Base-by-base conservation (phyloP, 2,113 vertebrate species). In the Sporophila hypoxantha region DNA sequence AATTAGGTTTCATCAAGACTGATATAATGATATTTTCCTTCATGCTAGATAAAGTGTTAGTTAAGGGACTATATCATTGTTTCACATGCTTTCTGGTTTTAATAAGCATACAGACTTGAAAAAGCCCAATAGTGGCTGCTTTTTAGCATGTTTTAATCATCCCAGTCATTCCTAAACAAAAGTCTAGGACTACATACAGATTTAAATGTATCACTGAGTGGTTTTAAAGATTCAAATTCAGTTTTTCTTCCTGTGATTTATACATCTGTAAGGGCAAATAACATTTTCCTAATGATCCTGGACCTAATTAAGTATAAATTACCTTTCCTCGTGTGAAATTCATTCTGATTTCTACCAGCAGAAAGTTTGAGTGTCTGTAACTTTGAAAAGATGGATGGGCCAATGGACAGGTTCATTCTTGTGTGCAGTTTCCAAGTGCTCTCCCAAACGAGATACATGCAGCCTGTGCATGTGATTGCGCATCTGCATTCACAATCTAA, bases 31-130 rank as follows among this genome's bases (percentile, higher is more conserved):
- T 82, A 77, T 91, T 94, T 96, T 92, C 47, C 84, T 94, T 95
- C 92, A 94, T 94, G 84, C 88, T 91, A 94, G 86, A 95, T 89
- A 94, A 96, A 94, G 71, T 88, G 64, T 93, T 95, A 83, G 85
- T 93, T 96, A 95, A 94, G 79, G 57, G 82, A 78, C 67, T 93
- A 65, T 75, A 74, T 82, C 19, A 80, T 80, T 89, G 14, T 91
- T 95, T 92, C 71, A 37, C 79, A 91, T 88, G 82, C 61, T 88
- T 14, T 80, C 79, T 94, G 82, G 39, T 89, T 95, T 95, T 90
- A 93, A 94, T 94, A 95, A 93, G 74, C 67, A 76, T 17, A 62
- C 42, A 79, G 88, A 50, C 82, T 79, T 65, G 29, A 93, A 91
- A 70, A 70, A 89, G 37, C 57, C 41, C 41, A 75, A 37, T 9